phyloP scores from a whole-genome alignment of 2,113 vertebrate species.

The Phaethon lepturus region DNA sequence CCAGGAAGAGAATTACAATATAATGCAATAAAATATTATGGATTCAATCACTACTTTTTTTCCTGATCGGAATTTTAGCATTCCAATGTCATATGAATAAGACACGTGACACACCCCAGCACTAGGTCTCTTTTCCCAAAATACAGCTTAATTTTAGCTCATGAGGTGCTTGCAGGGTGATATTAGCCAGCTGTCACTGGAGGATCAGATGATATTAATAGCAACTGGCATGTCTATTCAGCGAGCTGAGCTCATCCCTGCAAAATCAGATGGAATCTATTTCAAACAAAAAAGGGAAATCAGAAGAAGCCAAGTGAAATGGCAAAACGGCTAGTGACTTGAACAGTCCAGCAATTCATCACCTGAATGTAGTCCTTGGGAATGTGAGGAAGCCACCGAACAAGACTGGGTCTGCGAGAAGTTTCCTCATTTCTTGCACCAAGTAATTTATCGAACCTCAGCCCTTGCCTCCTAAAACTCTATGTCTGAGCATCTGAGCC shows the following conservation, averaged over 20 bases:
- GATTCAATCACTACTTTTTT: background rate
- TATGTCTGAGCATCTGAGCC: background rate
- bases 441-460: background rate
- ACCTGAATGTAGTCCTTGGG: background rate
- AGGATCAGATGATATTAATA: conserved; percentile 37
- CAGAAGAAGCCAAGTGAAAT: background rate
- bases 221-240: conserved; percentile 15
- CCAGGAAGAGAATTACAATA: background rate
- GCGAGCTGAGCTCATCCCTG: background rate
- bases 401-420: background rate
- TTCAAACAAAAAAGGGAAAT: conserved; percentile 11
- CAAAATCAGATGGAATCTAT: background rate
- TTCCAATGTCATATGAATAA: rapidly evolving
- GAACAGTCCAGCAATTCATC: background rate
- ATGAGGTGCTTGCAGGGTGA: background rate
- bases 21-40: background rate
- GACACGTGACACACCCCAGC: rapidly evolving
- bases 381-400: background rate
- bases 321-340: background rate
- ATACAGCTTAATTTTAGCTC: background rate
- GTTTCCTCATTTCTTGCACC: background rate
- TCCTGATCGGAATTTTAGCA: background rate
- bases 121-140: background rate
- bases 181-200: conserved; percentile 39
- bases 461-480: background rate